Base-by-base conservation (phyloP, 2,888 invertebrate genomes). In the Iselma pallidipennis region DNA sequence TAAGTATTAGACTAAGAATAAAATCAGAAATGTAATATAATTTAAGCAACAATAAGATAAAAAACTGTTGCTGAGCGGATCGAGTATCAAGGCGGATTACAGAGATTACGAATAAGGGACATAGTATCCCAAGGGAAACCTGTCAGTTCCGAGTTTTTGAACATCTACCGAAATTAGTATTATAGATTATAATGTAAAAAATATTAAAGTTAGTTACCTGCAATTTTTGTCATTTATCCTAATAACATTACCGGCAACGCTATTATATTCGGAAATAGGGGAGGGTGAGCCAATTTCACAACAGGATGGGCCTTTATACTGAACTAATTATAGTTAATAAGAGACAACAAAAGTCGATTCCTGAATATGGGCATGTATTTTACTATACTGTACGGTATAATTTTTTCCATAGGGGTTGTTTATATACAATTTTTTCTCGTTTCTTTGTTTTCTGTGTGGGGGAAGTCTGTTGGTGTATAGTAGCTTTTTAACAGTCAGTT, bases 261-360 rank as follows among this genome's bases (percentile, higher is more conserved):
- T 26, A 58, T 31, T 23, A 42, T 53, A 55, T 31, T 55, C 16
- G 55, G 63, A 66, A 49, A 55, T 59, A 59, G 66, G 62, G 63
- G 66, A 42, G 57, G 57, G 52, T 28, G 33, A 52, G n/a, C 33
- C 49, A 28, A 50, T 25, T 49, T 42, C 42, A 26, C 21, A 57
- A 61, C 57, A 62, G 61, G 58, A 62, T 62, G 61, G 50, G 49
- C 57, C 45, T 60, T 59, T 63, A 56, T 60, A 59, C 56, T 64
- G 68, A 71, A 70, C 75, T 76, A 77, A 77, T 78, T 74, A 74
- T 66, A 69, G 70, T 71, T 76, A 77, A 78, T 76, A 72, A 78
- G 75, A 74, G 74, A 73, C 73, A 65, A 66, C 70, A 71, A 73
- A 72, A 71, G 72, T 73, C 71, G 74, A 73, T 72, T 76, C 74